These are phyloP conservation scores for Ammospiza nelsoni DNA, from an alignment of 2,113 vertebrate species.

Conservation along the genomic window DNA sequence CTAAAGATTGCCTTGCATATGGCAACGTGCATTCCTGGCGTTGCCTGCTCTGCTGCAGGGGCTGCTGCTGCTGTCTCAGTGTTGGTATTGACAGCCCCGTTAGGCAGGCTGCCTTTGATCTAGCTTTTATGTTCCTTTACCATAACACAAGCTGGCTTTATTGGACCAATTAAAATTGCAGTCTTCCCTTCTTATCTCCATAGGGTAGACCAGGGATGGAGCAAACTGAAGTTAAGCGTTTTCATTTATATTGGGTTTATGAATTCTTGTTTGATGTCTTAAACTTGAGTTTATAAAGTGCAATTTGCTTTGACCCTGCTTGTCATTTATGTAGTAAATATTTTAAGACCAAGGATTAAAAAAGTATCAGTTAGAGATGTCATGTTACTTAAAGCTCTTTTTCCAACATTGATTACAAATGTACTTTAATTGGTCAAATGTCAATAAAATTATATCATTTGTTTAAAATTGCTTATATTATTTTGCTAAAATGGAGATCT, in stretches of 20 bases:
- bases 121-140: conserved; percentile 40
- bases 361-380: not conserved
- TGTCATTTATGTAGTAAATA: not conserved
- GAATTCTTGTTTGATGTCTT: not conserved
- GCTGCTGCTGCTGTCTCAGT: not conserved
- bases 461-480: not conserved
- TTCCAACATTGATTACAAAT: not conserved
- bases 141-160: conserved; percentile 7
- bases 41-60: not conserved
- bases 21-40: not conserved
- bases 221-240: not conserved
- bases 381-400: not conserved
- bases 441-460: not conserved
- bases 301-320: not conserved
- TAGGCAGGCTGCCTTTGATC: conserved; percentile 49
- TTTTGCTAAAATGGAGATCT: not conserved
- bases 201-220: not conserved
- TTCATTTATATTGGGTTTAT: not conserved
- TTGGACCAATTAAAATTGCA: conserved; percentile 42
- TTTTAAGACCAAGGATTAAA: not conserved
- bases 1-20: not conserved
- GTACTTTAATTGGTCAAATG: not conserved
- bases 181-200: conserved; percentile 22
- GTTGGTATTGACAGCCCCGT: not conserved
- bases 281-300: not conserved